Evolutionary conservation across 2,113 vertebrate species (phyloP), one percentile per base, ranked within the genome.

Genomic region (Rhipidura dahli): DNA sequence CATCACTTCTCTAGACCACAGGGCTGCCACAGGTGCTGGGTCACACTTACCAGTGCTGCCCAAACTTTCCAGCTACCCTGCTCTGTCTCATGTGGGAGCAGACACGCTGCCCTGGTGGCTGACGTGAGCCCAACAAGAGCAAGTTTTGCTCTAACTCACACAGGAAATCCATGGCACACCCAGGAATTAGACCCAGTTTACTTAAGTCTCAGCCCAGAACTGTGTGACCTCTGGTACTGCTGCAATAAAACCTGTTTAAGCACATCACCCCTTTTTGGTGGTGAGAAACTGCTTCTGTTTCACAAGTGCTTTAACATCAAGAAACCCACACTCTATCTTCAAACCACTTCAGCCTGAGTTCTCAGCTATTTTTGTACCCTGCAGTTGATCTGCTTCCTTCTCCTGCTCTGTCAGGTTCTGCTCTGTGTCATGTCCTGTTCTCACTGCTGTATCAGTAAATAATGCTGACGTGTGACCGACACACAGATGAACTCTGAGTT

Each of bases 291-390:
- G n/a, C 37, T 39, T 39, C n/a, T 33, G 22, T 76, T 87, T n/a
- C 18, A 49, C 22, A 61, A 26, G 33, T 9, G 11, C 39, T 85
- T 57, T 57, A 70, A 50, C n/a, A 73, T 18, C 2, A 9, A 57
- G 72, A 56, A 6, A 4, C 7, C 28, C 47, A 30, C 37, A 9
- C 10, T 59, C 51, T 93, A 35, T 78, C 71, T 94, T 59, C 71
- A 59, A 59, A 50, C 77, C 80, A 40, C n/a, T 79, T 37, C 86
- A 54, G 61, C 22, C 23, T 11, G 81, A 84, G 35, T 90, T 76
- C 49, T 95, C 72, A 90, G 79, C 85, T 96, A 59, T 88, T 92
- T 97, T 63, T 39, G 64, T 45, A 44, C 18, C 33, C 39, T 75
- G 23, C 26, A 44, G 40, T 64, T 86, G 13, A 77, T 83, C 68